Evolutionary conservation across 2,888 invertebrate species (phyloP), one percentile per base, ranked within the genome.

Genomic region (Sialis lutaria): DNA sequence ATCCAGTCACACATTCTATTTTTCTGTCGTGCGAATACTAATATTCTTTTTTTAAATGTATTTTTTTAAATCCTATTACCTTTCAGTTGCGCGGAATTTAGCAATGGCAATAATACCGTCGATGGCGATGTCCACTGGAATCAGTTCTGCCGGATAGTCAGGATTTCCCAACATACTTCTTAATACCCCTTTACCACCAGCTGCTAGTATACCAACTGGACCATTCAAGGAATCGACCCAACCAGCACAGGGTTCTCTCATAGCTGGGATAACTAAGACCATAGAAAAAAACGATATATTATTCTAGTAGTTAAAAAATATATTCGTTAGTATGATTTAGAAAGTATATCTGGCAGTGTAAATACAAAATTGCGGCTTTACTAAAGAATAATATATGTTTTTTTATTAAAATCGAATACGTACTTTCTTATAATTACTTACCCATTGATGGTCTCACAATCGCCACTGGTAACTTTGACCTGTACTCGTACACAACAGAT

Each of bases 401-500:
- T 22, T 22, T 2, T 22, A 22, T 2, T 22, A 22, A 22, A 22
- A 22, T 22, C 22, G 22, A 22, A 22, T 22, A 22, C 4, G 22
- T 22, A 22, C 22, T 22, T 22, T 22, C 22, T 22, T 22, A 22
- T 22, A 22, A 22, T 22, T 22, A 22, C 22, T 70, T 67, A 83
- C 83, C 89, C 53, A 93, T 91, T 40, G 91, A 90, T n/a, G 93
- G 93, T 57, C 93, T 67, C n/a, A 85, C 79, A 50, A 95, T 77
- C 45, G 79, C 80, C 10, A 85, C 72, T 0, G 91, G 91, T 47
- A 87, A 69, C 51, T 72, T 72, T 1, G 72, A 69, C 4, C 73
- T 75, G 55, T 81, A 79, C 54, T 79, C 76, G 6, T 72, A 67
- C 2, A 91, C 77, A 48, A 90, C 59, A 52, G 79, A 77, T 64